Conservation (phyloP, 2,113 vertebrate species). For the Rhombomys opimus region DNA sequence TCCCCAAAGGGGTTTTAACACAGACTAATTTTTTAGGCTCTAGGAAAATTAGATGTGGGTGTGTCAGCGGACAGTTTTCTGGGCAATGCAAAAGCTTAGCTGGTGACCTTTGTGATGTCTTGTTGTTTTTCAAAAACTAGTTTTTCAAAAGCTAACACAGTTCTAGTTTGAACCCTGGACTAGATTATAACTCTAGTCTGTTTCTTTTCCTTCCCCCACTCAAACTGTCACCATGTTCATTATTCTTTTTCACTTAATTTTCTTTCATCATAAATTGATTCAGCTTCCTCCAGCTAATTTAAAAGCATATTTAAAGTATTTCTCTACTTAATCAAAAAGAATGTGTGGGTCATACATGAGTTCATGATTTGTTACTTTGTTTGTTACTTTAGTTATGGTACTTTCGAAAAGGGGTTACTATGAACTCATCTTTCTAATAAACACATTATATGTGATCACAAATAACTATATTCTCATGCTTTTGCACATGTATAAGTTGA, state of each 20-base stretch:
- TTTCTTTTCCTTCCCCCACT: conserved; percentile 36
- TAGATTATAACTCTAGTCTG: neutral
- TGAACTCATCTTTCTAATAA: neutral
- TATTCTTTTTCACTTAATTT: conserved; percentile 35
- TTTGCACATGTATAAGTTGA: neutral
- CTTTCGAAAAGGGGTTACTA: neutral
- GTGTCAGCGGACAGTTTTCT: neutral
- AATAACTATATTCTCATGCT: neutral
- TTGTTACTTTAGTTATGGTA: neutral
- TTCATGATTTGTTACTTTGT: neutral
- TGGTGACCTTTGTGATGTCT: neutral
- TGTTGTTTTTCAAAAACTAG: conserved; percentile 47
- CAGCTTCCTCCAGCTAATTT: conserved; percentile 18
- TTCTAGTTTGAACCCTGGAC: neutral
- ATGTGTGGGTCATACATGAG: neutral
- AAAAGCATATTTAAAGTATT: conserved; percentile 19
- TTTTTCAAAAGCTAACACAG: no score
- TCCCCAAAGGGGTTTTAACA: neutral
- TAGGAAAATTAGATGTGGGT: conserved; percentile 48
- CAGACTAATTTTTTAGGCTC: conserved; percentile 54
- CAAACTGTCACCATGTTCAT: neutral
- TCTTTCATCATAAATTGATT: conserved; percentile 5
- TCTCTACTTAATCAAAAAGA: conserved; percentile 15
- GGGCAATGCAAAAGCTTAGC: neutral
- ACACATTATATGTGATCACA: neutral